A percentile compares a stretch with the other conserved stretches of the same genome.
phyloP scores from a whole-genome alignment of 2,113 vertebrate species.

The Rhinolophus sinicus region DNA sequence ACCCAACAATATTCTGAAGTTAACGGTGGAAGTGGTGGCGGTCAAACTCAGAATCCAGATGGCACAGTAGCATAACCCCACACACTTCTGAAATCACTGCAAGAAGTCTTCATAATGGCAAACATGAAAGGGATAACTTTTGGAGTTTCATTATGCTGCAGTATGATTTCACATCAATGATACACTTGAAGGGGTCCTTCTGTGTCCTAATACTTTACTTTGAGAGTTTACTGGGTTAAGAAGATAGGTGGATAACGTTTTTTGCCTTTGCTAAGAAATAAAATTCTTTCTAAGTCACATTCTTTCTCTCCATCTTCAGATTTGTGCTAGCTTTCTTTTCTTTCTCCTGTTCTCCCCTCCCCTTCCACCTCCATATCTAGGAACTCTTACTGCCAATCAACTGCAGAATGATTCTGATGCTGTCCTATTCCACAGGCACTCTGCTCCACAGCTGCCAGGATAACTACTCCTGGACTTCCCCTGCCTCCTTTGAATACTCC shows the following conservation, averaged over 20 bases:
- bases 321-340: background rate
- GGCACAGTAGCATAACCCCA: background rate
- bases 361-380: background rate
- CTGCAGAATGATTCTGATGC: background rate
- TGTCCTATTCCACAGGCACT: background rate
- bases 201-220: background rate
- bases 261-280: background rate
- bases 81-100: background rate
- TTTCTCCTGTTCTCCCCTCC: background rate
- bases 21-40: background rate
- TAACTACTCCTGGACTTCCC: background rate
- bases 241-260: background rate
- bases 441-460: background rate
- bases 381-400: background rate
- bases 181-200: background rate
- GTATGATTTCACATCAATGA: background rate
- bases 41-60: slow-evolving; percentile 15
- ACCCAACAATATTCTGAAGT: background rate
- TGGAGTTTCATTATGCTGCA: background rate
- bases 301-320: background rate
- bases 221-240: background rate
- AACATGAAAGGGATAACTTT: background rate
- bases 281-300: background rate
- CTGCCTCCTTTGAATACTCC: background rate
- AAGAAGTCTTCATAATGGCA: background rate